phyloP scores from a whole-genome alignment of 1,140 invertebrate genomes.

The Gryon sp. region DNA sequence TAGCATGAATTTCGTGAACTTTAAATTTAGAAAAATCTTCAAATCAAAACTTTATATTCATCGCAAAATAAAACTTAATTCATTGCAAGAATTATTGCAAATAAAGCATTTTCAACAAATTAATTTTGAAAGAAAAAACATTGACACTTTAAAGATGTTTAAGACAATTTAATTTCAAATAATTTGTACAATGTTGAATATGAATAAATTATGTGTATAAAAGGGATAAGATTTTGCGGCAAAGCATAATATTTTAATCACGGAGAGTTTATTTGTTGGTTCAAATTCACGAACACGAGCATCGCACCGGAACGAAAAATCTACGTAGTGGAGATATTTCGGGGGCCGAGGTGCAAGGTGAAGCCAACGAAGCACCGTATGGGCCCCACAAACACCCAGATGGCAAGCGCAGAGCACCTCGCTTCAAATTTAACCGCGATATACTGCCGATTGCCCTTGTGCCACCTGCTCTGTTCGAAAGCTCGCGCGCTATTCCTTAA shows the following conservation, averaged over 20 bases:
- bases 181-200: too few species aligned
- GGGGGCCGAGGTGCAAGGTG: conserved; percentile 57
- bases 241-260: conserved; percentile 41
- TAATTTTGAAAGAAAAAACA: too few species aligned
- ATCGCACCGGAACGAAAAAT: conserved; percentile 56
- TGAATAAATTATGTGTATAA: not conserved
- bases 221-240: not conserved
- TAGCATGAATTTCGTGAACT: too few species aligned
- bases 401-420: conserved; percentile 72
- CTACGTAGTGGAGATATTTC: conserved; percentile 59
- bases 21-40: too few species aligned
- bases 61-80: too few species aligned
- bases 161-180: too few species aligned
- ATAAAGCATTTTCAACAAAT: too few species aligned
- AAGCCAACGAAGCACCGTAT: conserved; percentile 65
- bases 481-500: conserved; percentile 57
- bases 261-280: conserved; percentile 43
- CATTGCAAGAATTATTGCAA: too few species aligned
- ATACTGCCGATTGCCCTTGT: conserved; percentile 63
- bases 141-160: too few species aligned
- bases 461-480: conserved; percentile 69
- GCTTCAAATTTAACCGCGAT: conserved; percentile 72
- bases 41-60: too few species aligned
- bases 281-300: conserved; percentile 35
- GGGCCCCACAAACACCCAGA: conserved; percentile 69